Conservation (phyloP, 2,888 invertebrate genomes). For the Aleiodes testaceus region DNA sequence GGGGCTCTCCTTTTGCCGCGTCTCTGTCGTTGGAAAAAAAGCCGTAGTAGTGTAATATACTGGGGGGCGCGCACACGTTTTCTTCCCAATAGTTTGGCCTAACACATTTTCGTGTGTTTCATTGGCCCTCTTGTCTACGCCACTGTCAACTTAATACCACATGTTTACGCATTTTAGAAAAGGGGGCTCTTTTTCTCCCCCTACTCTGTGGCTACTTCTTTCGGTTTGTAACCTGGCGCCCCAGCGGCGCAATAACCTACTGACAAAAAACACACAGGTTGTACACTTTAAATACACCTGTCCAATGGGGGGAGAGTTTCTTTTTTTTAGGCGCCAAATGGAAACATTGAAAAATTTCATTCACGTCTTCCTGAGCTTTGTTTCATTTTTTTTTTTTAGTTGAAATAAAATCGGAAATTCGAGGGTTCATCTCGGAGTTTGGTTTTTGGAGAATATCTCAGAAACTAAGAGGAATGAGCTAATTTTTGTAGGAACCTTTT, state of each 20-base stretch:
- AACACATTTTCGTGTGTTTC: conserved; percentile 38
- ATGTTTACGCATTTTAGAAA: conserved; percentile 51
- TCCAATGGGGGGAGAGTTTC: not conserved
- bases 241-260: conserved; percentile 21
- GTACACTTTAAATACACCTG: conserved; percentile 22
- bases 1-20: conserved; percentile 49
- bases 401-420: no score
- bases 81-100: conserved; percentile 42
- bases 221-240: conserved; percentile 19
- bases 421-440: no score
- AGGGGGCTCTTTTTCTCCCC: conserved; percentile 14
- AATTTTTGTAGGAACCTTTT: no score
- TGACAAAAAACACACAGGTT: conserved; percentile 2
- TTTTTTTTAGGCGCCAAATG: conserved; percentile 20
- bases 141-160: conserved; percentile 53
- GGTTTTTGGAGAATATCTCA: no score
- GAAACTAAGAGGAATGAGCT: no score
- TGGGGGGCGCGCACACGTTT: conserved; percentile 46
- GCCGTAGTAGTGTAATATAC: conserved; percentile 9
- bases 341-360: not conserved
- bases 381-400: no score
- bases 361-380: no score
- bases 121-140: conserved; percentile 45
- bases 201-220: conserved; percentile 30
- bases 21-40: conserved; percentile 53